Conservation (phyloP, 2,797 vertebrate genomes). For the Spondyliosoma cantharus region DNA sequence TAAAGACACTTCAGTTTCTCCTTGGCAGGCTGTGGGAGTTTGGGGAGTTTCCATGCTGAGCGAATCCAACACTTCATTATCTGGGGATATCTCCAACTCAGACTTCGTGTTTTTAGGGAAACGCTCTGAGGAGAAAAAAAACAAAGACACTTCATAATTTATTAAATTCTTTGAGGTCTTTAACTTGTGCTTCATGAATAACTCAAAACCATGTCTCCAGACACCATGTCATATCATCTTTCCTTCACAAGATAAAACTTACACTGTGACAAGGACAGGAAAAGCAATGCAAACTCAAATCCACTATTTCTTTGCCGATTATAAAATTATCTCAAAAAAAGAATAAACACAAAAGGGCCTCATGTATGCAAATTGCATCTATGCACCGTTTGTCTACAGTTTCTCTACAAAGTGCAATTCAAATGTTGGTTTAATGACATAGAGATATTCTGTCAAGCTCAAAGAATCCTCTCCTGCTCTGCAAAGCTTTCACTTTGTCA, state of each 20-base stretch:
- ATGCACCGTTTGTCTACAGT: conserved; percentile 28
- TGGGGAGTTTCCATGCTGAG: conserved; percentile 64
- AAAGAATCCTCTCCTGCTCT: conserved; percentile 31
- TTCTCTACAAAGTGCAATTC: conserved; percentile 40
- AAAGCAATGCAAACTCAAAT: conserved; percentile 54
- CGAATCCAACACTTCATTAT: conserved; percentile 77
- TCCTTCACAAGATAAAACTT: conserved; percentile 73
- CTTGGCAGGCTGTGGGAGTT: conserved; percentile 66
- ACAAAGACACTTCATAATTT: conserved; percentile 80
- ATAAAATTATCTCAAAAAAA: conserved; percentile 44
- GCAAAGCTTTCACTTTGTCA: conserved; percentile 42
- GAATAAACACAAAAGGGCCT: conserved; percentile 17
- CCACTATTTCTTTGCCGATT: conserved; percentile 40
- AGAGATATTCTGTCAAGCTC: conserved; percentile 23
- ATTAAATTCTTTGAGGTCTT: conserved; percentile 81
- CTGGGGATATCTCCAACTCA: conserved; percentile 73
- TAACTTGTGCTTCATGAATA: conserved; percentile 80
- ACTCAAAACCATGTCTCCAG: conserved; percentile 76
- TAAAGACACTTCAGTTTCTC: conserved; percentile 65
- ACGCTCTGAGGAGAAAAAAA: conserved; percentile 67
- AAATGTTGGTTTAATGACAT: conserved; percentile 43
- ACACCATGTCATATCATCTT: conserved; percentile 74
- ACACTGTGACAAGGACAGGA: conserved; percentile 66
- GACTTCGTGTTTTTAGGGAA: conserved; percentile 70
- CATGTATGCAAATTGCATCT: conserved; percentile 44